Conservation (phyloP, 2,888 invertebrate species). For the Tholera decimalis region DNA sequence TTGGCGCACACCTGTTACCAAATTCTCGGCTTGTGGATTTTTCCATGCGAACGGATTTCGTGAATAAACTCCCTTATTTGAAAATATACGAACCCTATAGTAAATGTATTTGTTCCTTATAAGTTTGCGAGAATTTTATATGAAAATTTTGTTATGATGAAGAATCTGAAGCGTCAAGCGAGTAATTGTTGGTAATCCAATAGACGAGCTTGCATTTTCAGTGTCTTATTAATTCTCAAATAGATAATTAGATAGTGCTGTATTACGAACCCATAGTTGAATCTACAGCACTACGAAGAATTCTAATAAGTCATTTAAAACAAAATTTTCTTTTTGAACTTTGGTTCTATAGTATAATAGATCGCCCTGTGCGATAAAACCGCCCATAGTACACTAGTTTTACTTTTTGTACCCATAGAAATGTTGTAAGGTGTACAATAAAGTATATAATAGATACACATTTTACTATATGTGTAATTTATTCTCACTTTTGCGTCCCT, state of each 20-base stretch:
- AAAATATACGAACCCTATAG: slow-evolving; percentile 21
- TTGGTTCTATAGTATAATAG: no score
- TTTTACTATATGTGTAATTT: no score
- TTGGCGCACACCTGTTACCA: slow-evolving; percentile 60
- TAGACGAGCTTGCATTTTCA: not conserved
- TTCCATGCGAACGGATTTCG: slow-evolving; percentile 36
- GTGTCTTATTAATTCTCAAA: not conserved
- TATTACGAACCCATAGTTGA: not conserved
- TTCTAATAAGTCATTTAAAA: not conserved
- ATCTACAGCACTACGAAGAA: not conserved
- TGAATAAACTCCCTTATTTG: slow-evolving; percentile 44
- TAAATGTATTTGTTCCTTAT: slow-evolving; percentile 24
- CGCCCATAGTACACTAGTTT: no score
- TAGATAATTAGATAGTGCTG: no score
- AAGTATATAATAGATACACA: no score
- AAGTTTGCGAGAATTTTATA: slow-evolving; percentile 1
- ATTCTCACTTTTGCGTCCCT: no score
- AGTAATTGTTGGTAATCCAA: not conserved
- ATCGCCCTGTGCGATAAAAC: no score
- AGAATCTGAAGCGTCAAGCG: not conserved
- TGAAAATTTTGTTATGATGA: slow-evolving; percentile 6
- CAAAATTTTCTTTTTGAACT: no score
- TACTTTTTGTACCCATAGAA: no score
- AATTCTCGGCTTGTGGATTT: slow-evolving; percentile 49
- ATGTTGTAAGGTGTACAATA: no score